A percentile compares a stretch with the other conserved stretches of the same genome.
phyloP scores from a whole-genome alignment of 2,888 invertebrate genomes.

The Phyllotreta striolata region DNA sequence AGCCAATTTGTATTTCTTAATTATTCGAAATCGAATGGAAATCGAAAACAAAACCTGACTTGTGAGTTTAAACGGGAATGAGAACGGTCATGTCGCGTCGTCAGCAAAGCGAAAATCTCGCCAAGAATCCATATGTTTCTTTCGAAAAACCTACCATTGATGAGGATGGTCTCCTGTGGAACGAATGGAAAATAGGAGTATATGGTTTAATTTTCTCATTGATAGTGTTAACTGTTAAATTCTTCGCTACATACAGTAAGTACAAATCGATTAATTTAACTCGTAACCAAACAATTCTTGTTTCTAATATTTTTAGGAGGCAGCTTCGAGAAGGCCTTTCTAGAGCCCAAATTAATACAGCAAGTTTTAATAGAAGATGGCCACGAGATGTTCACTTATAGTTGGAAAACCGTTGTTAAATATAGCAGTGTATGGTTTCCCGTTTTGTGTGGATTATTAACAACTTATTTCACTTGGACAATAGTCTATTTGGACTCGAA shows the following conservation, averaged over 20 bases:
- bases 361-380: constrained; percentile 55
- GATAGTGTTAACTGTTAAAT: constrained; percentile 51
- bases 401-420: constrained; percentile 54
- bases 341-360: constrained; percentile 53
- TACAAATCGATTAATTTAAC: constrained; percentile 30
- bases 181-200: constrained; percentile 55
- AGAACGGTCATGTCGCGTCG: constrained; percentile 40
- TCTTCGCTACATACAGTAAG: constrained; percentile 55
- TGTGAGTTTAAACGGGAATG: too few species aligned
- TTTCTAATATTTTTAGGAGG: constrained; percentile 36
- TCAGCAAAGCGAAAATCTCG: constrained; percentile 40
- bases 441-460: constrained; percentile 61
- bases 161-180: constrained; percentile 44
- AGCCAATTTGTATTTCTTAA: constrained; percentile 35
- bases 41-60: constrained; percentile 10
- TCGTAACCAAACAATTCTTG: background rate
- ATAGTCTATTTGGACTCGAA: constrained; percentile 70
- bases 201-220: constrained; percentile 54
- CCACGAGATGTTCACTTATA: constrained; percentile 54
- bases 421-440: constrained; percentile 58
- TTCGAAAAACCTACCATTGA: constrained; percentile 39
- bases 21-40: constrained; percentile 16
- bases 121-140: constrained; percentile 35
- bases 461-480: constrained; percentile 66
- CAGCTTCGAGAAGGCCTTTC: constrained; percentile 43